Conservation (phyloP, 2,113 vertebrate species). For the Connochaetes taurinus region DNA sequence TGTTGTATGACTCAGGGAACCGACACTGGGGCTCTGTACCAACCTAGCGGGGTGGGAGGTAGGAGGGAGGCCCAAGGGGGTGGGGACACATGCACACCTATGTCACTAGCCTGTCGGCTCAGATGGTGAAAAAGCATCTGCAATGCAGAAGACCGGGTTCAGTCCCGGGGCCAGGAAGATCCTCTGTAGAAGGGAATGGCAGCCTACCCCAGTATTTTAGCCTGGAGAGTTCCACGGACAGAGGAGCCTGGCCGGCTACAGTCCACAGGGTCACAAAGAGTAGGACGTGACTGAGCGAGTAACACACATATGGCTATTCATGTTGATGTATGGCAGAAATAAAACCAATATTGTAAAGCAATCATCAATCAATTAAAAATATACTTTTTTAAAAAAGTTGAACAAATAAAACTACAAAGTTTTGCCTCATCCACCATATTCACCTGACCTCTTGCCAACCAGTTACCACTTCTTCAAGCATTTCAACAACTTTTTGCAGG, state of each 20-base stretch:
- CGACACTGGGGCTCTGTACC: not conserved
- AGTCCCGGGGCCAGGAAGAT: not conserved
- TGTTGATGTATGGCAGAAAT: not conserved
- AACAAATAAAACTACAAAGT: not conserved
- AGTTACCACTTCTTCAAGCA: not conserved
- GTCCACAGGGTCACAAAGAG: not conserved
- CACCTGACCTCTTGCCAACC: not conserved
- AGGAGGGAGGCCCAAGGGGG: not conserved
- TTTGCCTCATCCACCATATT: not conserved
- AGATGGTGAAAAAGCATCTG: not conserved
- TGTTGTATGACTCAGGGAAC: not conserved
- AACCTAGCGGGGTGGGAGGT: not conserved
- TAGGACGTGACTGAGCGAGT: not conserved
- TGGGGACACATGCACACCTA: not conserved
- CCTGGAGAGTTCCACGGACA: not conserved
- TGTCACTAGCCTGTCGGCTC: not conserved
- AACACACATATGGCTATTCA: not conserved
- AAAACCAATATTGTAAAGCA: not conserved
- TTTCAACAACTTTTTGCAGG: too few relatives aligned
- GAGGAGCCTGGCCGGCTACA: not conserved
- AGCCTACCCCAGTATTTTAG: not conserved
- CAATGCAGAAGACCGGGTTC: rapidly evolving
- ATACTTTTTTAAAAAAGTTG: not conserved
- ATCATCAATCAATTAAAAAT: not conserved
- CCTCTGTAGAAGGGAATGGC: not conserved